A percentile compares a stretch with the other conserved stretches of the same genome.
These are phyloP conservation scores for Mastacembelus armatus DNA, from an alignment of 2,797 vertebrate species.

Conservation along the genomic window DNA sequence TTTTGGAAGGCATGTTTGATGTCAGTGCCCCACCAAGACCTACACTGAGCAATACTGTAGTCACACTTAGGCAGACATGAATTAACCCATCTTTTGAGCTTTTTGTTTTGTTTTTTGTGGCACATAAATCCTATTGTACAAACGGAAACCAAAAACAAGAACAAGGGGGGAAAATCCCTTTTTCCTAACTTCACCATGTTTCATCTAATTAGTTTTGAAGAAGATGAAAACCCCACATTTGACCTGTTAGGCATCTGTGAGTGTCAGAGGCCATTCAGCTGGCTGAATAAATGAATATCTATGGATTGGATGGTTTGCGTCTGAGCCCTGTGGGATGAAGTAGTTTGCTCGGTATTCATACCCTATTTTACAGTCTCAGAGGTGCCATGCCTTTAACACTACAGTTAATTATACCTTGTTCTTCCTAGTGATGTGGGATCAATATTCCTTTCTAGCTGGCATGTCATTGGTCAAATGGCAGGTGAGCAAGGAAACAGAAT, in stretches of 20 bases:
- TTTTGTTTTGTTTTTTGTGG: slow-evolving; percentile 13
- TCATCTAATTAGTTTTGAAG: slow-evolving; percentile 57
- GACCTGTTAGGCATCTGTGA: slow-evolving; percentile 51
- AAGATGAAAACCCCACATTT: slow-evolving; percentile 62
- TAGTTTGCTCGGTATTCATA: slow-evolving; percentile 73
- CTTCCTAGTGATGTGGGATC: slow-evolving; percentile 65
- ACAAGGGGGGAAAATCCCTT: slow-evolving; percentile 14
- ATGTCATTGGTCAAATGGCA: slow-evolving; percentile 61
- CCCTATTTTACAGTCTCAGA: slow-evolving; percentile 69
- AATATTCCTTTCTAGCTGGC: slow-evolving; percentile 67
- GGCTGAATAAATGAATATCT: slow-evolving; percentile 74
- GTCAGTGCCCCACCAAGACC: slow-evolving; percentile 32
- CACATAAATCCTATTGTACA: neutral
- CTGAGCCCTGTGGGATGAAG: slow-evolving; percentile 66
- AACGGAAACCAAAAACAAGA: slow-evolving; percentile 30
- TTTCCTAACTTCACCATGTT: slow-evolving; percentile 42
- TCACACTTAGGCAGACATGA: slow-evolving; percentile 40
- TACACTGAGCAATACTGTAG: slow-evolving; percentile 58
- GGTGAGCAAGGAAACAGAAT: slow-evolving; percentile 56
- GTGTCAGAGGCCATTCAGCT: slow-evolving; percentile 52
- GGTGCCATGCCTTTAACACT: slow-evolving; percentile 66
- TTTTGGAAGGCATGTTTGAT: slow-evolving; percentile 59
- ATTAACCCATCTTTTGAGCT: slow-evolving; percentile 11
- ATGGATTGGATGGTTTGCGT: slow-evolving; percentile 66
- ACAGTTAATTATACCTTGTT: slow-evolving; percentile 79